phyloP scores from a whole-genome alignment of 2,888 invertebrate genomes.

The Lepeophtheirus nordmannii region DNA sequence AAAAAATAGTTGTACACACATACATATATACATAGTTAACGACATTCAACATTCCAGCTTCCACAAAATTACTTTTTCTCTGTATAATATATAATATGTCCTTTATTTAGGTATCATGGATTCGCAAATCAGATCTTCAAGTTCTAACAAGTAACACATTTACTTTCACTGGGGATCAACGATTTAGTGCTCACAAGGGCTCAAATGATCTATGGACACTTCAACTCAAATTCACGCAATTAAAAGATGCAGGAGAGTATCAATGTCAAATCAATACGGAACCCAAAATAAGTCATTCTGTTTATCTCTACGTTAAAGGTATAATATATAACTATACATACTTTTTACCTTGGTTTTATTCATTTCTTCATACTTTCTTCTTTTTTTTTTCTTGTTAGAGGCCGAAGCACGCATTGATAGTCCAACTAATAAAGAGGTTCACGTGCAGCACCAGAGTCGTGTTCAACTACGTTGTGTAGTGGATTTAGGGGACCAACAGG shows the following conservation, averaged over 20 bases:
- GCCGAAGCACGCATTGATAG: conserved; percentile 22
- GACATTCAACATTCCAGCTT: too few species aligned
- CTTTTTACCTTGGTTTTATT: not conserved
- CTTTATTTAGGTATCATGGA: conserved; percentile 23
- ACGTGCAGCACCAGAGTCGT: conserved; percentile 9
- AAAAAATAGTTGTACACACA: too few species aligned
- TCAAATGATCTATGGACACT: conserved; percentile 16
- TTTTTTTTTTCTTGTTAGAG: not conserved
- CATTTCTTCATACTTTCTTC: not conserved
- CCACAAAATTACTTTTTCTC: too few species aligned
- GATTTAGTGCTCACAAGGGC: conserved; percentile 15
- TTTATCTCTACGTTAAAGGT: conserved; percentile 23
- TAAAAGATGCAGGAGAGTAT: conserved; percentile 23
- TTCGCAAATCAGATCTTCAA: conserved; percentile 23
- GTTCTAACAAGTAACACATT: conserved; percentile 19
- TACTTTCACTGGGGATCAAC: conserved; percentile 24
- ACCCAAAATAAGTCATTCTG: conserved; percentile 23
- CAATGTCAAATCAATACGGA: conserved; percentile 25
- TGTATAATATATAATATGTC: too few species aligned
- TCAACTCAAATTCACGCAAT: conserved; percentile 17
- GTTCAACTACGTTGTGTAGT: conserved; percentile 11
- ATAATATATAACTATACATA: not conserved
- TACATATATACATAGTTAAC: too few species aligned
- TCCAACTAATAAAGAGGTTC: conserved; percentile 18
- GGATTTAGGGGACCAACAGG: conserved; percentile 1